Conservation (phyloP, 2,888 invertebrate species). For the Odontocerum albicorne region DNA sequence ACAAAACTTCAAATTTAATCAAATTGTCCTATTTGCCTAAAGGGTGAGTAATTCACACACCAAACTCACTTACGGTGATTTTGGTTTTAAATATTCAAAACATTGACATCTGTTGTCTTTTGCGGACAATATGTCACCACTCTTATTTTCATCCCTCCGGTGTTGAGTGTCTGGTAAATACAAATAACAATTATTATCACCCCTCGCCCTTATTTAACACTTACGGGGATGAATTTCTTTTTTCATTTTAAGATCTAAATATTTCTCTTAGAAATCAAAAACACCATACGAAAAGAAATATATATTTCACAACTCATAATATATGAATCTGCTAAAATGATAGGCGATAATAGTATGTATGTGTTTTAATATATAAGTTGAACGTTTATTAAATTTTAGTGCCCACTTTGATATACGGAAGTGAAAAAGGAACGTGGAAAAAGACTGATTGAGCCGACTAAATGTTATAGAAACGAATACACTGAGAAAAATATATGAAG, state of each 20-base stretch:
- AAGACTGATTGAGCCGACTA: too few relatives aligned
- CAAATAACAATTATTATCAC: constrained; percentile 36
- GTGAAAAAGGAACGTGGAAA: too few relatives aligned
- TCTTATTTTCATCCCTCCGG: constrained; percentile 24
- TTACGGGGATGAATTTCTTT: not conserved
- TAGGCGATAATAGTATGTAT: constrained; percentile 1
- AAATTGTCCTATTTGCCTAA: not conserved
- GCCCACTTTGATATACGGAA: too few relatives aligned
- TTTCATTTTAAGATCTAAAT: not conserved
- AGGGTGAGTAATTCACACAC: not conserved
- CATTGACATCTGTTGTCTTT: constrained; percentile 30
- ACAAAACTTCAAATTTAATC: constrained; percentile 14
- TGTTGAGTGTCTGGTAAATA: constrained; percentile 35
- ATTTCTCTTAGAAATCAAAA: too few relatives aligned
- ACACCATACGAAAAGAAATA: not conserved
- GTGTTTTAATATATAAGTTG: too few relatives aligned
- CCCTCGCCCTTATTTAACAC: constrained; percentile 18
- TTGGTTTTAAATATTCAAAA: constrained; percentile 33
- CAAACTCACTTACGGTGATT: constrained; percentile 25
- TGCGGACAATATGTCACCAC: constrained; percentile 34
- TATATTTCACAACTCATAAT: not conserved
- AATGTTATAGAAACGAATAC: too few relatives aligned
- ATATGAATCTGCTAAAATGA: not conserved
- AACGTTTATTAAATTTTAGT: too few relatives aligned
- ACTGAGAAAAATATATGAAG: too few relatives aligned